Conservation (phyloP, 1,140 invertebrate genomes). For the Drosophila albomicans region DNA sequence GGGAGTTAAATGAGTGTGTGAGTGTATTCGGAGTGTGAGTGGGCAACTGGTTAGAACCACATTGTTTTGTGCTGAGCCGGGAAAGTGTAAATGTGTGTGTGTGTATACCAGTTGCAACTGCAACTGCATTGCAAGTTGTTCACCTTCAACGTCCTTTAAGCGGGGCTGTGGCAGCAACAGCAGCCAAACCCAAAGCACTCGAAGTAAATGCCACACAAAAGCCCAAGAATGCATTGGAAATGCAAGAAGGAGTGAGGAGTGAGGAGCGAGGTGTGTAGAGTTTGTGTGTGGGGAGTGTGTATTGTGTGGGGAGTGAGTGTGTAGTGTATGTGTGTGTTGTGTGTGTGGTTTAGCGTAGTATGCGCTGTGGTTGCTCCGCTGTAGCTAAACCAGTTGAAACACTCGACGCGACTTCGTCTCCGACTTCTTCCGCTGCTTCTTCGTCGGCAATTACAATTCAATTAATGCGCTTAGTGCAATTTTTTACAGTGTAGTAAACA, state of each 20-base stretch:
- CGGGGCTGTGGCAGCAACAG: conserved; percentile 22
- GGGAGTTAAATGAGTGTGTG: conserved; percentile 5
- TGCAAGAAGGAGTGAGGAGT: neutral
- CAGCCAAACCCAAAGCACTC: conserved; percentile 30
- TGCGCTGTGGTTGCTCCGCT: neutral
- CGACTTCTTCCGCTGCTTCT: conserved; percentile 1
- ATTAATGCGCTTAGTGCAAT: conserved; percentile 79
- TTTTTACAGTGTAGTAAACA: conserved; percentile 76
- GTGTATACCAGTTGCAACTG: conserved; percentile 1
- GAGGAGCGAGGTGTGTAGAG: neutral
- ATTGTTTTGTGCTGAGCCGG: conserved; percentile 19
- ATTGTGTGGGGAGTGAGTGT: neutral
- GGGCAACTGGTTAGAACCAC: conserved; percentile 38
- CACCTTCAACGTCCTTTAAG: conserved; percentile 83
- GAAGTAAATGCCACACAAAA: conserved; percentile 62
- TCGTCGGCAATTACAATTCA: conserved; percentile 78
- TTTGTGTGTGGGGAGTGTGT: neutral
- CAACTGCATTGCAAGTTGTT: conserved; percentile 61
- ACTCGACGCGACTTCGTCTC: neutral
- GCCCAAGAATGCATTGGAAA: conserved; percentile 43
- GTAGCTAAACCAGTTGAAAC: conserved; percentile 29
- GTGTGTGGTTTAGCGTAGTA: too few species aligned
- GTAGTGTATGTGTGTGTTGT: conserved; percentile 12
- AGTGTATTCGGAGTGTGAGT: conserved; percentile 2
- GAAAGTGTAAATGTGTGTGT: conserved; percentile 7